Evolutionary conservation across 1,140 invertebrate species (phyloP), one percentile per base, ranked within the genome.

Genomic region (Pararge aegeria): DNA sequence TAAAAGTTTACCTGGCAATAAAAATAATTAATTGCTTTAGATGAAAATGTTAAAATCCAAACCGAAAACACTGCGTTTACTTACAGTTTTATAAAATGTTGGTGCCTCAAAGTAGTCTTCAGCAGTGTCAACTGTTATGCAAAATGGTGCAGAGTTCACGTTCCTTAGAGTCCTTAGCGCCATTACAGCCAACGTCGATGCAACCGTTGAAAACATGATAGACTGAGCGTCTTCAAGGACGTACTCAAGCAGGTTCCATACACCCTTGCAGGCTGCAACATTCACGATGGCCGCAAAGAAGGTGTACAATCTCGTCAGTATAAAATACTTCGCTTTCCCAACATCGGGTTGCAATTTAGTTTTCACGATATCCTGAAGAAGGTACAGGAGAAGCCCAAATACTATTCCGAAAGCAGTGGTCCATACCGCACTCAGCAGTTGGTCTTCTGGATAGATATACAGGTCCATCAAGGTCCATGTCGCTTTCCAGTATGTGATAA

Each of bases 21-120:
- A n/a, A n/a, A n/a, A n/a, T n/a, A n/a, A n/a, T n/a, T n/a, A n/a
- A n/a, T n/a, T n/a, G n/a, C n/a, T n/a, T n/a, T n/a, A n/a, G n/a
- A n/a, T n/a, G n/a, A n/a, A n/a, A n/a, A n/a, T n/a, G n/a, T n/a
- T n/a, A n/a, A n/a, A n/a, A n/a, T n/a, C n/a, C n/a, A n/a, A n/a
- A n/a, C n/a, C n/a, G 15, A 16, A 42, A 16, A 42, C 15, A 5
- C 6, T 46, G 10, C 12, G 1, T 15, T 1, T 55, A 66, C 67
- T 55, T 69, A 75, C 73, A 65, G 66, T 72, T 65, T 66, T 68
- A 52, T 68, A 75, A 64, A 66, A 75, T 0, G 73, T 75, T 7
- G 70, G 65, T 7, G 70, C 61, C 27, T 75, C 73, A 54, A 70
- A 75, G 51, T 75, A 75, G 46, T 64, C 73, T 46, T 75, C 64